Evolutionary conservation across 2,113 vertebrate genomes (phyloP), one percentile per base, ranked within the genome.

Genomic region (Athene noctua): DNA sequence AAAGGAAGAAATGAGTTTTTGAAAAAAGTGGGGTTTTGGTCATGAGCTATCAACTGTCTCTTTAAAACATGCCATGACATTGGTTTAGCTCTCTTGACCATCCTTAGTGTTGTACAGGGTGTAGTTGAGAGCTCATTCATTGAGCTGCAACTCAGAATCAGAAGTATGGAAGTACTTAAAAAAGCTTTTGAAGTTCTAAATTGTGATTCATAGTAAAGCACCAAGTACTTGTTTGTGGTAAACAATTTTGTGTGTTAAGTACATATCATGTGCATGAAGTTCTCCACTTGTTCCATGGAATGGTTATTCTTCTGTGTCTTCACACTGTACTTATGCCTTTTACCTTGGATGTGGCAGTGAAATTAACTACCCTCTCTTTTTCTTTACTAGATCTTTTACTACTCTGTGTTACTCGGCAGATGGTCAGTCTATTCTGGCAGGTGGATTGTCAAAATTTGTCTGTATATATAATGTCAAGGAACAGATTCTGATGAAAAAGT

Each of bases 401-500:
- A 97, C 98, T 1, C 95, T 99, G 57, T 99, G 99, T 96, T 99
- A 99, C 96, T 99, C 99, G 0, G 99, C 99, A 7, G 99, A 99
- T 16, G 99, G 99, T 15, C 98, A 98, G 57, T 99, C 98, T 6
- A 68, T 99, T 77, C 93, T 99, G 96, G 99, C 99, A 0, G 99
- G 99, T 26, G 99, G 99, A 15, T 98, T 98, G 95, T 99, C 99
- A 89, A 99, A 98, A 94, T 99, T 99, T 40, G 99, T 99, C 90
- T 99, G 99, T 97, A 99, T 99, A 93, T 99, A 99, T 97, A 99
- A 99, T 3, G 65, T 99, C 73, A 97, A 96, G 46, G 99, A 99
- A 94, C 99, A 99, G 97, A 98, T 99, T 92, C 99, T 99, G 62
- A 96, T 99, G 97, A 99, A 99, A 98, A 99, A 99, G 96, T 99